A percentile compares a stretch with the other conserved stretches of the same genome.
Evolutionary conservation across 2,797 vertebrate genomes (phyloP).

Genomic region (Graptemys geographica): DNA sequence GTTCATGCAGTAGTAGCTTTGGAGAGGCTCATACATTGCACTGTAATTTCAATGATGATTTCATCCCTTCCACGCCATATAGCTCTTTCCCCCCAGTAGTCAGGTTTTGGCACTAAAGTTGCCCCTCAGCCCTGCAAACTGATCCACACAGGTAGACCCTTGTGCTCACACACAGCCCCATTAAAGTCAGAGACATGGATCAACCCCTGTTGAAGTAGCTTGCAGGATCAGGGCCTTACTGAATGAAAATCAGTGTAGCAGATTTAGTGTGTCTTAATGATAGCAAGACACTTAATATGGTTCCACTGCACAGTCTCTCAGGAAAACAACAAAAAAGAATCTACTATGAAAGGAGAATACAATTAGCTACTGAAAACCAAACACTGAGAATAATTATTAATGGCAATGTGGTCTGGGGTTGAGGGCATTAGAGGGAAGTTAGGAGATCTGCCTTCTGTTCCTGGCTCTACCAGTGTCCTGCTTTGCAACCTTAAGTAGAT

Average conservation of each 20-base stretch:
- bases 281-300: neutral
- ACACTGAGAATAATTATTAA: neutral
- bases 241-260: neutral
- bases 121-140: neutral
- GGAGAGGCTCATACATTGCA: neutral
- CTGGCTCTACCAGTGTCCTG: neutral
- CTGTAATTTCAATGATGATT: neutral
- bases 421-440: neutral
- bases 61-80: neutral
- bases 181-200: neutral
- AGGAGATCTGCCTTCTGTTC: neutral
- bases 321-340: neutral
- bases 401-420: neutral
- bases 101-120: neutral
- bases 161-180: neutral
- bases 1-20: neutral
- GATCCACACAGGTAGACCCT: neutral
- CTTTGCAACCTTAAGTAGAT: neutral
- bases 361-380: neutral
- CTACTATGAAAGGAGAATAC: neutral
- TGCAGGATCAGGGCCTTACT: neutral
- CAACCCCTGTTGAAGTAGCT: neutral
- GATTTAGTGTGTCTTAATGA: neutral
- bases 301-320: neutral
- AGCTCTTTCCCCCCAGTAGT: fast-evolving